Percentiles rank a stretch among this genome's conserved stretches.
These are phyloP conservation scores for Troides aeacus DNA, from an alignment of 2,888 invertebrate genomes.

Conservation along the genomic window DNA sequence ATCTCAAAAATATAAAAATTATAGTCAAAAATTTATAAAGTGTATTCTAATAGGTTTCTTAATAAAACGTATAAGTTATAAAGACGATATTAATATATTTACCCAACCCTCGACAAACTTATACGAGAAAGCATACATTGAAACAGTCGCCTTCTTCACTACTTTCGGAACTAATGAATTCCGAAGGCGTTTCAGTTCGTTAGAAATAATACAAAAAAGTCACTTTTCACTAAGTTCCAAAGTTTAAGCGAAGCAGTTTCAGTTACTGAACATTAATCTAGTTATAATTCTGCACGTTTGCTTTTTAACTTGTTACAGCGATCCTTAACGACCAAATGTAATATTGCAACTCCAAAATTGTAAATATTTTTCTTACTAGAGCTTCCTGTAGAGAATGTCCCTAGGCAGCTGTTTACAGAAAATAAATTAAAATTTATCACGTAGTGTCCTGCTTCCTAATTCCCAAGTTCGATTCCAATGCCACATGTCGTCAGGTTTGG, in stretches of 20 bases:
- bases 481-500: too few species aligned
- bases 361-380: neutral
- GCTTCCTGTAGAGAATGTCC: neutral
- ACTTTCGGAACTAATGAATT: constrained; percentile 71
- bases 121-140: constrained; percentile 51
- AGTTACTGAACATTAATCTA: constrained; percentile 74
- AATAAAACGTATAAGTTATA: neutral
- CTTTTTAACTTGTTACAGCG: constrained; percentile 28
- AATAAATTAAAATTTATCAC: too few species aligned
- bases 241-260: constrained; percentile 66
- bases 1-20: too few species aligned
- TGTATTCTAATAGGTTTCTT: too few species aligned
- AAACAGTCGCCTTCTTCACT: constrained; percentile 50
- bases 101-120: constrained; percentile 30
- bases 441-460: too few species aligned
- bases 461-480: too few species aligned
- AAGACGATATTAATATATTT: constrained; percentile 25
- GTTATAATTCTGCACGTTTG: constrained; percentile 56
- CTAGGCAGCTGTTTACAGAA: neutral
- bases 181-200: constrained; percentile 64
- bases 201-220: constrained; percentile 73
- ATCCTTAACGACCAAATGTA: constrained; percentile 16
- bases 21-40: too few species aligned
- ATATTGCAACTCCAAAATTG: neutral
- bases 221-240: constrained; percentile 58